Evolutionary conservation across 2,113 vertebrate species (phyloP).

Genomic region (Excalfactoria chinensis): DNA sequence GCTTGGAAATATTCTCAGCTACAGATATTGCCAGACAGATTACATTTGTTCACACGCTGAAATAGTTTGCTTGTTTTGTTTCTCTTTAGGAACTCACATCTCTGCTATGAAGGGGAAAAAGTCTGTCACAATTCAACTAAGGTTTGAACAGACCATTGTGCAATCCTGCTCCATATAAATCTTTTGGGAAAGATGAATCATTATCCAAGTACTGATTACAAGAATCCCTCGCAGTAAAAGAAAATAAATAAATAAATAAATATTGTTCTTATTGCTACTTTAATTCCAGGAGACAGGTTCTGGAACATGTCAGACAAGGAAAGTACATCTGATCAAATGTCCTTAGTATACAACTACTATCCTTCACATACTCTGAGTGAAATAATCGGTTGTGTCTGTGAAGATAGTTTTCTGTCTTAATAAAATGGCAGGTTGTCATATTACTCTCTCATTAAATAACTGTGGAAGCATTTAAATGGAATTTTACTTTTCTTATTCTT

Average conservation of each 20-base stretch:
- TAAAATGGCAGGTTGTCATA: not conserved
- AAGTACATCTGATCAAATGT: not conserved
- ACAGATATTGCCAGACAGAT: not conserved
- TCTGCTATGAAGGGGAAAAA: not conserved
- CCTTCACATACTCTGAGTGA: not conserved
- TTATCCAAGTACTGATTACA: not conserved
- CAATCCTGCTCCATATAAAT: not conserved
- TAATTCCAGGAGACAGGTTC: not conserved
- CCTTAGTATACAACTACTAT: not conserved
- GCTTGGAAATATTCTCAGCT: not conserved
- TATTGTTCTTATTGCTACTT: too few relatives aligned
- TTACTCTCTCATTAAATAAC: not conserved
- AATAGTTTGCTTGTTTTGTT: not conserved
- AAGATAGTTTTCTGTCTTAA: not conserved
- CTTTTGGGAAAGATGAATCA: not conserved
- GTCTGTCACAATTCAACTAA: not conserved
- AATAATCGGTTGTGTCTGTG: not conserved
- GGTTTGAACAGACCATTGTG: not conserved
- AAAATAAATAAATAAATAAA: too few relatives aligned
- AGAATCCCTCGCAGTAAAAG: not conserved
- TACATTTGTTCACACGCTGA: not conserved
- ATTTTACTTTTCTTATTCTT: not conserved
- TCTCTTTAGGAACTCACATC: not conserved
- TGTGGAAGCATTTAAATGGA: not conserved
- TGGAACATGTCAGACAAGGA: not conserved